Evolutionary conservation across 2,797 vertebrate genomes (phyloP).

Genomic region (Melopsittacus undulatus): DNA sequence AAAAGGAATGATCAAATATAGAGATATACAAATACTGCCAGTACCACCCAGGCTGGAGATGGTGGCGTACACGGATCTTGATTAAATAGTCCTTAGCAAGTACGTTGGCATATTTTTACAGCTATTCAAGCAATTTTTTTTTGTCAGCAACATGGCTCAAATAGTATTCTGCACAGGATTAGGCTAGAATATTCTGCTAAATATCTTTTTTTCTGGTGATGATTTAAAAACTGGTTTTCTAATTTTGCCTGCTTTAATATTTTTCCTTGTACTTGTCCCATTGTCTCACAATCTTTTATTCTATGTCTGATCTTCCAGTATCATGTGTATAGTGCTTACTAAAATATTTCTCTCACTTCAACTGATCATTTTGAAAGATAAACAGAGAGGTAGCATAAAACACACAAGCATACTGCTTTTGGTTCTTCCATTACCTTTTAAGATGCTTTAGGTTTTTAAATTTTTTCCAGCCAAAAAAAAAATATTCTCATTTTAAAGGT

Average conservation of each 20-base stretch:
- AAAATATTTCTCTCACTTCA: not conserved
- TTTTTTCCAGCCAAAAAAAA: not conserved
- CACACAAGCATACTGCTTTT: not conserved
- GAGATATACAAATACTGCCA: slow-evolving; percentile 57
- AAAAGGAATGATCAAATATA: slow-evolving; percentile 39
- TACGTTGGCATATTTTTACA: not conserved
- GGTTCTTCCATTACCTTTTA: not conserved
- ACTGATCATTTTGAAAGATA: not conserved
- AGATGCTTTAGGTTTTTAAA: not conserved
- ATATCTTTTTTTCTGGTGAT: not conserved
- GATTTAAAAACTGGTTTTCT: not conserved
- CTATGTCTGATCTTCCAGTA: not conserved
- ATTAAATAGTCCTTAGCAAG: slow-evolving; percentile 17
- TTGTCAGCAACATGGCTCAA: not conserved
- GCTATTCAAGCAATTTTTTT: not conserved
- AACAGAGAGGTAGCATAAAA: not conserved
- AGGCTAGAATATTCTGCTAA: not conserved
- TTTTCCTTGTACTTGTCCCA: not conserved
- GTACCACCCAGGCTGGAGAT: slow-evolving; percentile 52
- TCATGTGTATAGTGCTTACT: not conserved
- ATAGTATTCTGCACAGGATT: not conserved
- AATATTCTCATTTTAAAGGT: not conserved
- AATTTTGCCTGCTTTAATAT: not conserved
- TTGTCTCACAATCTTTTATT: not conserved
- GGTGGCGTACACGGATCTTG: not conserved